Evolutionary conservation across 2,888 invertebrate genomes (phyloP).

Genomic region (Diploptera punctata): DNA sequence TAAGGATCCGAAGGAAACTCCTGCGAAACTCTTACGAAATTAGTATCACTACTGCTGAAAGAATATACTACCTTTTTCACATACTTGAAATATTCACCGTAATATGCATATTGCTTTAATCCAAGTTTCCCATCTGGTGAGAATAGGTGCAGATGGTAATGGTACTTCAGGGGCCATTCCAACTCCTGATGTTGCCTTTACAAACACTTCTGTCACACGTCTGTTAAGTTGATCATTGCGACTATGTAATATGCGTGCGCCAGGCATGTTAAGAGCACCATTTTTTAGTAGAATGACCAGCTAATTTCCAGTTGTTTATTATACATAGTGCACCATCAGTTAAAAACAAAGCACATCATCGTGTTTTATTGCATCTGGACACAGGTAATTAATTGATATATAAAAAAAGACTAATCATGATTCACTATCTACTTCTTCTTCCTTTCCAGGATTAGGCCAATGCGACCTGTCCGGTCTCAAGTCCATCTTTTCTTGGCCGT

Average conservation of each 20-base stretch:
- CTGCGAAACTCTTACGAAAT: background rate
- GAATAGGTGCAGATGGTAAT: background rate
- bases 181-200: too few species aligned
- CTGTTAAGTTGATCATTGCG: background rate
- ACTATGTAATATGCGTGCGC: background rate
- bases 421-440: background rate
- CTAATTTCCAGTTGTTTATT: too few species aligned
- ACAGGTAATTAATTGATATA: background rate
- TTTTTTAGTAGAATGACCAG: background rate
- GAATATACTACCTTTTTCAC: background rate
- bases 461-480: too few species aligned
- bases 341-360: background rate
- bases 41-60: background rate
- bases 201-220: too few species aligned
- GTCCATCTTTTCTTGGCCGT: too few species aligned
- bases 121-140: background rate
- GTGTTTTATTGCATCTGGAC: background rate
- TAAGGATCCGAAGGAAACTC: background rate
- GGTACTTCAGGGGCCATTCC: background rate
- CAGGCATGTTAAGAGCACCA: background rate
- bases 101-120: too few species aligned
- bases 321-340: background rate
- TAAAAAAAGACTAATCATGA: background rate
- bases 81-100: background rate
- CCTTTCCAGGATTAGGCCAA: too few species aligned